These are phyloP conservation scores for Acanthoscelides obtectus DNA, from an alignment of 2,888 invertebrate species.

Conservation along the genomic window DNA sequence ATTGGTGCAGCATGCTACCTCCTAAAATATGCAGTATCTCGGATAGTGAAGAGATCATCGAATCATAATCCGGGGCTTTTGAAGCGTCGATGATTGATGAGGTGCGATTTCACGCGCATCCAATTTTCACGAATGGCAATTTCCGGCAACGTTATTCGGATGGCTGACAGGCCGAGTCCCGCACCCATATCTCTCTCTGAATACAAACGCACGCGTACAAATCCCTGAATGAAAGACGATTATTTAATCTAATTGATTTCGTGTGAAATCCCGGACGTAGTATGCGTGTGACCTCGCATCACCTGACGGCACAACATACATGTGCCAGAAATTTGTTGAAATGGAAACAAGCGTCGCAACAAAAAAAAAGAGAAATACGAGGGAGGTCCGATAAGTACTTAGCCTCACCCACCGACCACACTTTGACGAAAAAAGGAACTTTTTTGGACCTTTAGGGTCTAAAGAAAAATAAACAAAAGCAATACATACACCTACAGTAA, in stretches of 20 bases:
- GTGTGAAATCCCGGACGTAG: background rate
- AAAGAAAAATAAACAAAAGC: too few relatives aligned
- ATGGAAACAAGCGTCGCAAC: too few relatives aligned
- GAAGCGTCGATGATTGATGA: background rate
- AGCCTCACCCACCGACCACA: too few relatives aligned
- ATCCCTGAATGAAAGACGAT: background rate
- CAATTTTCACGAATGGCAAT: background rate
- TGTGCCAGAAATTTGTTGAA: too few relatives aligned
- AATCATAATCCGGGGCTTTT: background rate
- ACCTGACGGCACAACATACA: too few relatives aligned
- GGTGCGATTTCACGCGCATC: background rate
- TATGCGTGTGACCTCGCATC: too few relatives aligned
- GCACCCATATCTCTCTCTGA: background rate
- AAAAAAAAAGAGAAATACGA: too few relatives aligned
- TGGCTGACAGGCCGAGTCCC: background rate
- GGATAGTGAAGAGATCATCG: background rate
- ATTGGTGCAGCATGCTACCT: background rate
- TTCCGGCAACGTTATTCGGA: background rate
- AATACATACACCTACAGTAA: too few relatives aligned
- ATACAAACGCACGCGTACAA: background rate
- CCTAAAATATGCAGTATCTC: background rate
- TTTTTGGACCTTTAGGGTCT: too few relatives aligned
- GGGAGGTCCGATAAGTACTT: too few relatives aligned
- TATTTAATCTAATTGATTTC: background rate
- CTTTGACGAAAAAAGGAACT: too few relatives aligned